Evolutionary conservation across 2,113 vertebrate genomes (phyloP), one percentile per base, ranked within the genome.

Genomic region (Indicator indicator): DNA sequence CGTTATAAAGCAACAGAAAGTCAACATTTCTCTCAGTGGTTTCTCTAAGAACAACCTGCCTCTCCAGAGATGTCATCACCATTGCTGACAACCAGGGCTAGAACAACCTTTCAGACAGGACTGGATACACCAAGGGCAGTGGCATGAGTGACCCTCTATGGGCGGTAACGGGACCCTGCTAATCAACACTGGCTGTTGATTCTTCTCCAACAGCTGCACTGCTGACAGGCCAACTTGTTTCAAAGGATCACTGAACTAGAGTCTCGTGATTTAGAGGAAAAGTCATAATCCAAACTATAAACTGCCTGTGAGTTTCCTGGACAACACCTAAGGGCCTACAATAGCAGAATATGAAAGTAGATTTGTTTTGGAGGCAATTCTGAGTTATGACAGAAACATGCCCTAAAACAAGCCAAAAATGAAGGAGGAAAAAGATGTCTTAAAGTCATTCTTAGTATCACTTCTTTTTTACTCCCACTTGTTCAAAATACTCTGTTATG

Each of bases 121-220:
- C 3, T 38, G 72, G 27, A 9, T 4, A 20, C 19, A 33, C 3
- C 5, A 20, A 30, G 27, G 9, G 42, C 33, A 20, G 36, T 55
- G 68, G 24, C 12, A 76, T 11, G 17, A 83, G 52, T 0, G 0
- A 52, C 6, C 16, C 8, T 16, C n/a, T 36, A 1, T 8, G 21
- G 32, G 36, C 65, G 54, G 24, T 40, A 46, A 59, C 5, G 16
- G 46, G 27, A 3, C 21, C 23, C 30, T 5, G 1, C 5, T 60
- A 55, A 36, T 8, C 76, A 75, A 27, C 0, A 1, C 9, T 8
- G 26, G 28, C 38, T 81, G 32, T 13, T 46, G n/a, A 59, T 63
- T 52, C 11, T 24, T 52, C 23, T 54, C 68, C 54, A 81, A n/a
- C 26, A 81, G 48, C 38, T 90, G 40, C 28, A 33, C 23, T 83